These are phyloP conservation scores for Gambusia affinis DNA, from an alignment of 2,113 vertebrate genomes.

Conservation along the genomic window DNA sequence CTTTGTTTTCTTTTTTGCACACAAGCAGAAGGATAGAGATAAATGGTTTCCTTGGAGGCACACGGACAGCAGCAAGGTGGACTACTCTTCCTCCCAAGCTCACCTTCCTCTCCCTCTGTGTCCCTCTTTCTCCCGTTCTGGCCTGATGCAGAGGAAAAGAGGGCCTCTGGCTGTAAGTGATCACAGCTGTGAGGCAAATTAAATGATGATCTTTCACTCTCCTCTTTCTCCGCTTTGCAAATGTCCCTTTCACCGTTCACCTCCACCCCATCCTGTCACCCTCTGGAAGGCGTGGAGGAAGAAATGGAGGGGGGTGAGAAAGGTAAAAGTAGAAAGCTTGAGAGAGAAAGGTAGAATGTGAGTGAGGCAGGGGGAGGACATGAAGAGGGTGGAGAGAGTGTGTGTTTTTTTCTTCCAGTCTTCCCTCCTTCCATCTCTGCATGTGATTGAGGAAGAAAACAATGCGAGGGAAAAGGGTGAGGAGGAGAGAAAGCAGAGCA, in stretches of 20 bases:
- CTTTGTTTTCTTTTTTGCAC: constrained; percentile 10
- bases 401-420: constrained; percentile 43
- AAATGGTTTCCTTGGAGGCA: constrained; percentile 56
- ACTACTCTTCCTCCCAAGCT: constrained; percentile 42
- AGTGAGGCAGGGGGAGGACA: constrained; percentile 2
- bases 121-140: constrained; percentile 18
- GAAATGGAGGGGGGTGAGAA: constrained; percentile 35
- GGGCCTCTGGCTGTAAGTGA: constrained; percentile 81
- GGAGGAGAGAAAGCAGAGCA: constrained; percentile 60
- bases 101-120: not conserved
- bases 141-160: constrained; percentile 71
- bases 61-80: constrained; percentile 63
- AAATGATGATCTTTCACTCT: constrained; percentile 78
- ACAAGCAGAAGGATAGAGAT: constrained; percentile 59
- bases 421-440: constrained; percentile 62
- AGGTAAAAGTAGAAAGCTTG: constrained; percentile 34
- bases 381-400: constrained; percentile 6
- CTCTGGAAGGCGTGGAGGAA: not conserved
- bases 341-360: constrained; percentile 60
- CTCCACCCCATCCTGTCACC: constrained; percentile 7
- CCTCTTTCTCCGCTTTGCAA: constrained; percentile 39
- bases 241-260: constrained; percentile 18
- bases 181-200: constrained; percentile 83
- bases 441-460: constrained; percentile 66
- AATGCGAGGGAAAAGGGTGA: constrained; percentile 53